Evolutionary conservation across 2,113 vertebrate genomes (phyloP).

Genomic region (Ctenomys sociabilis): DNA sequence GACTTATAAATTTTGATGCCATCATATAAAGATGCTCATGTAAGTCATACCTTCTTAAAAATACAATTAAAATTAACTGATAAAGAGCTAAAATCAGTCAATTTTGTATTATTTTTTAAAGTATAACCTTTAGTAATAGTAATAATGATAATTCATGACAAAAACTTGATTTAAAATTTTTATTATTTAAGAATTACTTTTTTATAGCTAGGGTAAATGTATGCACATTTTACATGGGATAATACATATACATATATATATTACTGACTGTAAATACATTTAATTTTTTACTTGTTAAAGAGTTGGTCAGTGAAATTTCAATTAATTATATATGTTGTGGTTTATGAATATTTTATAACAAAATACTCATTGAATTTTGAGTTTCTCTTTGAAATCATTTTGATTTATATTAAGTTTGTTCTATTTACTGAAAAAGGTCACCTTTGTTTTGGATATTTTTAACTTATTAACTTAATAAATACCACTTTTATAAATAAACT

Average conservation of each 20-base stretch:
- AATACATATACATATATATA: background rate
- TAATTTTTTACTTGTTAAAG: slow-evolving; percentile 59
- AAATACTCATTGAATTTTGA: slow-evolving; percentile 55
- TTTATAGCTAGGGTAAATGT: background rate
- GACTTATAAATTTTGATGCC: background rate
- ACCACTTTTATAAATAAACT: slow-evolving; percentile 20
- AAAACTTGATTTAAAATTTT: background rate
- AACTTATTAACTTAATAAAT: slow-evolving; percentile 43
- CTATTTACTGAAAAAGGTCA: background rate
- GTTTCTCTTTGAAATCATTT: slow-evolving; percentile 27
- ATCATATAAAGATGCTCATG: background rate
- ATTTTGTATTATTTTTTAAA: too few relatives aligned
- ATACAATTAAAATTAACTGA: slow-evolving; percentile 24
- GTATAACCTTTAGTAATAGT: background rate
- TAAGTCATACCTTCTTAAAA: slow-evolving; percentile 13
- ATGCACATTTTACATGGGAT: background rate
- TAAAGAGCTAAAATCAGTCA: too few relatives aligned
- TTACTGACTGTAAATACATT: slow-evolving; percentile 52
- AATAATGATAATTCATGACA: slow-evolving; percentile 8
- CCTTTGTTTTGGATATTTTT: slow-evolving; percentile 38
- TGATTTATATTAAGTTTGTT: slow-evolving; percentile 48
- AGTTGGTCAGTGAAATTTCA: slow-evolving; percentile 39
- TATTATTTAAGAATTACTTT: slow-evolving; percentile 7
- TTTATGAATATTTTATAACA: slow-evolving; percentile 60
- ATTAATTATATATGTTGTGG: background rate